Evolutionary conservation across 92 coral and sea anemone genomes (phyloP).

Genomic region (Plumapathes pennacea): DNA sequence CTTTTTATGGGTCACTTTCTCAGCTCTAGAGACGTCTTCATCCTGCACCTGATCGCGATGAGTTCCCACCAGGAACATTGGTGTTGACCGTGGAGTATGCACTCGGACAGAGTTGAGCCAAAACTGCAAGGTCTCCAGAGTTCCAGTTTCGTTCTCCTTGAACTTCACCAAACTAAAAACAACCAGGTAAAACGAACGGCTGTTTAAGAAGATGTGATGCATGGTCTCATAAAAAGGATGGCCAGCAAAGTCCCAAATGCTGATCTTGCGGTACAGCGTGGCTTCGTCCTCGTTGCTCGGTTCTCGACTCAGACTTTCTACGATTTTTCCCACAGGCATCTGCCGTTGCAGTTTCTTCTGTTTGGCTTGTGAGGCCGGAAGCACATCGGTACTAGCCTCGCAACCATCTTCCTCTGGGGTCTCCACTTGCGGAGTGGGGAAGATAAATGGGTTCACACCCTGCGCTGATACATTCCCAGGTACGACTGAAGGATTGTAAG

Average conservation of each 20-base stretch:
- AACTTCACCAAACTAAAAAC: slow-evolving; percentile 46
- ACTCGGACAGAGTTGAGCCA: slow-evolving; percentile 75
- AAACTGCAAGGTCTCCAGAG: too few relatives aligned
- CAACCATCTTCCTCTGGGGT: too few relatives aligned
- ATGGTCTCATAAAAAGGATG: slow-evolving; percentile 67
- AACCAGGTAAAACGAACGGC: slow-evolving; percentile 51
- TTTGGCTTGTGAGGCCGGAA: too few relatives aligned
- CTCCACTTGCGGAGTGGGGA: too few relatives aligned
- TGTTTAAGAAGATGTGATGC: slow-evolving; percentile 70
- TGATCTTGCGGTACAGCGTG: slow-evolving; percentile 21
- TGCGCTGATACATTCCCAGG: too few relatives aligned
- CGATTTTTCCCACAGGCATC: slow-evolving; percentile 28
- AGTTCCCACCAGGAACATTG: slow-evolving; percentile 68
- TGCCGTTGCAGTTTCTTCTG: slow-evolving; percentile 13
- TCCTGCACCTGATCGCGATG: slow-evolving; percentile 21
- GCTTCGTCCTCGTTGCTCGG: background rate
- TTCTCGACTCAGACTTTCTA: slow-evolving; percentile 22
- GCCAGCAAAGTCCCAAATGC: slow-evolving; percentile 81
- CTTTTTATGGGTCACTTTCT: background rate
- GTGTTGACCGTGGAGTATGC: slow-evolving; percentile 59
- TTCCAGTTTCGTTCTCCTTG: too few relatives aligned
- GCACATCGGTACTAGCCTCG: too few relatives aligned
- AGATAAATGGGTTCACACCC: too few relatives aligned
- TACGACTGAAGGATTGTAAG: too few relatives aligned
- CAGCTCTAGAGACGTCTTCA: slow-evolving; percentile 18